phyloP scores from a whole-genome alignment of 1,140 invertebrate species.

The Ylistrum balloti region DNA sequence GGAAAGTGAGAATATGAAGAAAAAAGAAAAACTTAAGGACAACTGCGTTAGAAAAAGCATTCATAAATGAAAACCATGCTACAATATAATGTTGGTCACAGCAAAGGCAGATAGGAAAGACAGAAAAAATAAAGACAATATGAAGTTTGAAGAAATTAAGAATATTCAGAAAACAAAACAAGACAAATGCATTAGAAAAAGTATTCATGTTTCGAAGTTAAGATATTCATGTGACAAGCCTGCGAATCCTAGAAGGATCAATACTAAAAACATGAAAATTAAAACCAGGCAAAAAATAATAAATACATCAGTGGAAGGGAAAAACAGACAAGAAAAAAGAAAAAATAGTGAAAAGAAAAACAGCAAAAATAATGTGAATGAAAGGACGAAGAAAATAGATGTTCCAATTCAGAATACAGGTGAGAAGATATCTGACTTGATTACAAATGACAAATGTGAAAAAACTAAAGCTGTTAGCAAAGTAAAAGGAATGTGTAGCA shows the following conservation, averaged over 20 bases:
- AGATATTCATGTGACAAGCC: not conserved
- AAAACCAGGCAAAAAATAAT: not conserved
- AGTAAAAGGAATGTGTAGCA: not conserved
- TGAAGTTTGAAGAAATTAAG: not conserved
- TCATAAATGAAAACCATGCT: not conserved
- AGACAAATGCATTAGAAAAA: not conserved
- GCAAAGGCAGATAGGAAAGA: not conserved
- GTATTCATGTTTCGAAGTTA: not conserved
- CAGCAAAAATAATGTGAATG: no score
- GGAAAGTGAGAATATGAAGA: not conserved
- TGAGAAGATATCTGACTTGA: not conserved
- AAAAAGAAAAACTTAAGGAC: no score
- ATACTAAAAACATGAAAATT: slow-evolving; percentile 7
- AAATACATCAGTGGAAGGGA: not conserved
- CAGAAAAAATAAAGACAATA: not conserved
- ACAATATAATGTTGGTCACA: not conserved
- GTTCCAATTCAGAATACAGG: not conserved
- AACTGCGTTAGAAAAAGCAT: not conserved
- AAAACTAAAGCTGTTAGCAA: not conserved
- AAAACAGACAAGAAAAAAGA: no score
- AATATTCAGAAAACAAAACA: not conserved
- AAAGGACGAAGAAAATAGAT: no score
- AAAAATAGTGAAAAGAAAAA: not conserved
- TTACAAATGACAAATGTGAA: not conserved
- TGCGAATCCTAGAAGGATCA: not conserved